A percentile compares a stretch with the other conserved stretches of the same genome.
These are phyloP conservation scores for Pterobdella sp. DNA, from an alignment of 2,888 invertebrate genomes.

Conservation along the genomic window DNA sequence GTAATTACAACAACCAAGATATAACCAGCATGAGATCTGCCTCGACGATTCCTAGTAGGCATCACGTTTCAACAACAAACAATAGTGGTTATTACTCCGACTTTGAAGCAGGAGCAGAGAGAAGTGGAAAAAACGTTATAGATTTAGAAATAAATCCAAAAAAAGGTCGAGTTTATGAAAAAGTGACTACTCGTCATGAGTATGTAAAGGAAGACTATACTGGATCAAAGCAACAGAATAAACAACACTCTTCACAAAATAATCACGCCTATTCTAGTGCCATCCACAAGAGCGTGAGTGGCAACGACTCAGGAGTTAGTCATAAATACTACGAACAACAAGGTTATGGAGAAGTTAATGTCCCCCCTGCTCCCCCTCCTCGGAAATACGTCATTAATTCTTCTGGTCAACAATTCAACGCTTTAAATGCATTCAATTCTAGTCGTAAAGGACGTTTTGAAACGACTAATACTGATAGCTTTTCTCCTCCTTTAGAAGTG, in stretches of 20 bases:
- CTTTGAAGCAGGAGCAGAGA: background rate
- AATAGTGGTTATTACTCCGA: background rate
- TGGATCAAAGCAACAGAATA: background rate
- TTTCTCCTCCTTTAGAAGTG: conserved; percentile 22
- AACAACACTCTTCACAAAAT: background rate
- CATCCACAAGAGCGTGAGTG: background rate
- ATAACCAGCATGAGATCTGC: background rate
- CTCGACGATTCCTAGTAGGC: background rate
- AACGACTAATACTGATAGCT: conserved; percentile 19
- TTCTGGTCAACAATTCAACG: background rate
- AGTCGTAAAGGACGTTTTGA: conserved; percentile 11
- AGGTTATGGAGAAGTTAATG: background rate
- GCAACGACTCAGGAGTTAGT: background rate
- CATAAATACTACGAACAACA: background rate
- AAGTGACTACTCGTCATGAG: background rate
- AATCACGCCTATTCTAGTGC: background rate
- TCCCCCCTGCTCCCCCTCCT: background rate
- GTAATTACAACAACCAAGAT: background rate
- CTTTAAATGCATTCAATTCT: background rate
- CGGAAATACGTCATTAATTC: background rate
- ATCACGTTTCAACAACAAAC: background rate
- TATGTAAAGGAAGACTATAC: background rate
- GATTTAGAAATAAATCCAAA: background rate
- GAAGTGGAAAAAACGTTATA: background rate
- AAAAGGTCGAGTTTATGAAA: background rate